These are phyloP conservation scores for Sterrhoptilus dennistouni DNA, from an alignment of 2,113 vertebrate genomes.

Conservation along the genomic window DNA sequence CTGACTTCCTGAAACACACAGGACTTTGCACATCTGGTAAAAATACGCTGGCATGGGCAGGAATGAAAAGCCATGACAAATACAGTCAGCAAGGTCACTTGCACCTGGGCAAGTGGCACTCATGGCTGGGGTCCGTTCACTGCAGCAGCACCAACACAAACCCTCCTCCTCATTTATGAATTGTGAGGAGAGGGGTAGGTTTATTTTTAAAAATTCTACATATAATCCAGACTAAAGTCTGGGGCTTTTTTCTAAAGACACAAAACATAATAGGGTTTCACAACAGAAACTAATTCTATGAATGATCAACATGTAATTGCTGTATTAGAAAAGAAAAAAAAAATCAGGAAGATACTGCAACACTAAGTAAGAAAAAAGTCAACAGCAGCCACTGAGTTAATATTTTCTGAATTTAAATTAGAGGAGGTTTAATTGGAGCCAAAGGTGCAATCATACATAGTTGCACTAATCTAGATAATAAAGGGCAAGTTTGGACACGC, in stretches of 20 bases:
- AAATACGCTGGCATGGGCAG: not conserved
- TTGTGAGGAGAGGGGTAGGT: no score
- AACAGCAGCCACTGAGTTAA: not conserved
- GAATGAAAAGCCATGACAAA: not conserved
- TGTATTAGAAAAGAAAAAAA: not conserved
- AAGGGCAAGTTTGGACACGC: accelerated
- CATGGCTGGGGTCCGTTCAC: accelerated
- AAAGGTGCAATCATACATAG: not conserved
- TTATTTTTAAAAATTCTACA: not conserved
- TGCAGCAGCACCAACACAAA: not conserved
- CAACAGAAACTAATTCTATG: not conserved
- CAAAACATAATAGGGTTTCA: not conserved
- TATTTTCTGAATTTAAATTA: not conserved
- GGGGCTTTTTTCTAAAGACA: not conserved
- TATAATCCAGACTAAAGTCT: not conserved
- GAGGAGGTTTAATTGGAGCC: not conserved
- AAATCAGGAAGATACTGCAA: not conserved
- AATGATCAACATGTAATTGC: not conserved
- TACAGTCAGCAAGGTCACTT: accelerated
- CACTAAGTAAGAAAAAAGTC: not conserved
- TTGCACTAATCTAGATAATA: not conserved
- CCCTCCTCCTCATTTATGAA: not conserved
- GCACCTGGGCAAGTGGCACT: accelerated
- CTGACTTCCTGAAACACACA: not conserved
- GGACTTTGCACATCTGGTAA: not conserved